Base-by-base conservation (phyloP, 2,113 vertebrate species). In the Steatornis caripensis region DNA sequence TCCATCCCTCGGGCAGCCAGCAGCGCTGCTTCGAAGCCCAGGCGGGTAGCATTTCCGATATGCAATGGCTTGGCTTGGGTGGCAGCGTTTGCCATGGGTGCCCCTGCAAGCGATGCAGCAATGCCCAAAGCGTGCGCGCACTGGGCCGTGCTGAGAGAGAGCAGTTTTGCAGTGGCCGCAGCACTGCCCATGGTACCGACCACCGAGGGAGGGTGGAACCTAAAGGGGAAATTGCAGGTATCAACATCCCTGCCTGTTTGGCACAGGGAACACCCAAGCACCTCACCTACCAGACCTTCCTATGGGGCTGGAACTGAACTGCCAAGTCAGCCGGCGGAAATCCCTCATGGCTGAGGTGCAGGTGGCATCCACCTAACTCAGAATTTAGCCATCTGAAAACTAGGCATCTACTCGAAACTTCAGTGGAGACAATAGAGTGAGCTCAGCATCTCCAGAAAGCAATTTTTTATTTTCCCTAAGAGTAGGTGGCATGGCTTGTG, bases 51-150 rank as follows among this genome's bases (percentile, higher is more conserved):
- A 3, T 99, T 99, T 5, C 98, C 99, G 0, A 99, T 98, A 66
- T 99, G 99, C 60, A 99, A 88, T 0, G 99, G 99, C 93, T 99
- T 99, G 85, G 98, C 98, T 74, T 99, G 98, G 48, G 99, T 99
- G 90, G 99, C 99, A 1, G 99, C 99, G 6, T 99, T 99, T 30
- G 98, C 99, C 99, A 99, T 99, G 22, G 99, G 99, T 2, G 99
- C 99, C 23, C 99, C 99, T 1, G 99, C 98, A 0, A 99, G 97
- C 3, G 99, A 99, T 0, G 99, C 98, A 5, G 99, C 99, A 3
- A 99, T 99, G 64, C 98, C 99, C 94, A 99, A 78, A 12, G 99
- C 99, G 16, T 99, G 98, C 32, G 97, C 81, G 58, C 98, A 98
- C 93, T 98, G 98, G 10, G 92, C 58, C 2, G 22, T 43, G 80